A percentile compares a stretch with the other conserved stretches of the same genome.
phyloP scores from a whole-genome alignment of 2,113 vertebrate genomes.

The Galemys pyrenaicus region DNA sequence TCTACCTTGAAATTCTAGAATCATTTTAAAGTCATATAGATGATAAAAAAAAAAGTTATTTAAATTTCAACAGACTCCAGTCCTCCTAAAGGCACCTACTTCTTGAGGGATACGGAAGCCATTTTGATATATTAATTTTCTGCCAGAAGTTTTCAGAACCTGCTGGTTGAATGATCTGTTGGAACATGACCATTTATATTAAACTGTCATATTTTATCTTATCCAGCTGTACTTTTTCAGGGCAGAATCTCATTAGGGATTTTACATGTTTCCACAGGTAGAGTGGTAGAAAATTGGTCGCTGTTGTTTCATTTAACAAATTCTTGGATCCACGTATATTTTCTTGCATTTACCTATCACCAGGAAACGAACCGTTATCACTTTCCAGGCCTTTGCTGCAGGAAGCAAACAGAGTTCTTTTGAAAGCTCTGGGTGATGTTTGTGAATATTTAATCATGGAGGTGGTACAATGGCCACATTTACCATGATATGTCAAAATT shows the following conservation, averaged over 20 bases:
- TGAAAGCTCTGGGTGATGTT: conserved; percentile 9
- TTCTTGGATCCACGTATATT: neutral
- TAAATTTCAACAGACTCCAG: neutral
- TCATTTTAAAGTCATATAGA: neutral
- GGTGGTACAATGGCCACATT: neutral
- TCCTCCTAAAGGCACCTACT: neutral
- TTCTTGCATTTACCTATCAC: neutral
- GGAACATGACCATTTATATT: conserved; percentile 57
- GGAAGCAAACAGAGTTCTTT: conserved; percentile 20
- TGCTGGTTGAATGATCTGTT: conserved; percentile 40
- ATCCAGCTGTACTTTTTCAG: neutral
- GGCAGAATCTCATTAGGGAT: conserved; percentile 46
- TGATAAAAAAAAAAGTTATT: neutral
- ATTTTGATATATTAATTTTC: conserved; percentile 35
- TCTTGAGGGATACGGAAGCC: conserved; percentile 6
- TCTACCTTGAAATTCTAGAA: neutral
- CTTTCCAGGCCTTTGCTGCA: neutral
- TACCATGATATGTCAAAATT: conserved; percentile 29
- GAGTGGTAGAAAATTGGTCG: neutral
- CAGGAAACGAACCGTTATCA: neutral
- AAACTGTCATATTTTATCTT: conserved; percentile 60
- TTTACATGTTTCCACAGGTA: conserved; percentile 59
- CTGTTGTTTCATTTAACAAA: conserved; percentile 53
- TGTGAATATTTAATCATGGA: conserved; percentile 37
- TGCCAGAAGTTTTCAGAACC: neutral